Percentiles rank a stretch among this genome's conserved stretches.
These are phyloP conservation scores for Asteroscopus sphinx DNA, from an alignment of 2,888 invertebrate species.

Conservation along the genomic window DNA sequence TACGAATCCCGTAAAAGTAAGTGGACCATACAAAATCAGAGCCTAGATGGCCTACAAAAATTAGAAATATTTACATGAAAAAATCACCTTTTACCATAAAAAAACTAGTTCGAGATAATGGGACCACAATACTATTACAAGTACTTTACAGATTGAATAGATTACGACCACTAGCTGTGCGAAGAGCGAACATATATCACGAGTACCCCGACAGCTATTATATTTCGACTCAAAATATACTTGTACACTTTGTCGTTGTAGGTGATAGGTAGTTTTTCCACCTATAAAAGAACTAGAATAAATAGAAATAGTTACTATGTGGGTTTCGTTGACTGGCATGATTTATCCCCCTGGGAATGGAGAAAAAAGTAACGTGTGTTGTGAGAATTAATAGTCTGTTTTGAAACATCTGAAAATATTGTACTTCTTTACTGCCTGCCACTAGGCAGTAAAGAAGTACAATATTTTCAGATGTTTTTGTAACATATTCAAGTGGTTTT, in stretches of 20 bases:
- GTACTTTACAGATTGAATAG: constrained; percentile 57
- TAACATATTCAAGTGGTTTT: too few species aligned
- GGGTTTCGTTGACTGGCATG: constrained; percentile 12
- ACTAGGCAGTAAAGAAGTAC: too few species aligned
- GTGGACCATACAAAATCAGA: too few species aligned
- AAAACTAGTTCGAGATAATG: constrained; percentile 18
- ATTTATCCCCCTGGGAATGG: constrained; percentile 5
- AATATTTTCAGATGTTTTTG: too few species aligned
- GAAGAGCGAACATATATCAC: constrained; percentile 50
- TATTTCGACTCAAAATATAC: constrained; percentile 17
- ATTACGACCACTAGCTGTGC: constrained; percentile 49
- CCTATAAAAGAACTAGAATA: constrained; percentile 13
- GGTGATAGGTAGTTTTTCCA: constrained; percentile 18
- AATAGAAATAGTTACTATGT: constrained; percentile 8
- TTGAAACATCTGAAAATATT: constrained; percentile 8
- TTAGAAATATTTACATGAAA: too few species aligned
- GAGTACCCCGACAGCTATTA: constrained; percentile 32
- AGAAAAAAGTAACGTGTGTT: neutral
- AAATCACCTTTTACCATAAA: constrained; percentile 45
- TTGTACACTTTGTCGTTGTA: constrained; percentile 25
- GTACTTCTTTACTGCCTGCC: neutral
- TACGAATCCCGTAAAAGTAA: too few species aligned
- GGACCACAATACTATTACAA: constrained; percentile 46
- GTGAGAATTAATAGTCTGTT: neutral
- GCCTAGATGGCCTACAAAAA: too few species aligned